Base-by-base conservation (phyloP, 37 sponge, comb jelly and placozoan genomes). In the Bolinopsis microptera region DNA sequence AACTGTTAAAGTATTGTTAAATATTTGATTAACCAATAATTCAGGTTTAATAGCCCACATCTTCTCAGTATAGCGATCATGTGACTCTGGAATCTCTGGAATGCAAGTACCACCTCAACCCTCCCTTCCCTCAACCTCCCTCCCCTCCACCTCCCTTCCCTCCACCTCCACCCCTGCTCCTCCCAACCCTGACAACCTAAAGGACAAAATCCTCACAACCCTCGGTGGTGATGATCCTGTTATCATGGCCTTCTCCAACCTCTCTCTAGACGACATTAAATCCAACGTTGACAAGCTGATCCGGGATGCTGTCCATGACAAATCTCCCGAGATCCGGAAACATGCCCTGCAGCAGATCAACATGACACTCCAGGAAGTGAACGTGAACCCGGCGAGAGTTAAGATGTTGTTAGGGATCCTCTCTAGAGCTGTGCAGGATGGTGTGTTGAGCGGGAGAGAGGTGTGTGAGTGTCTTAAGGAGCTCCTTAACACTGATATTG, bases 141-240 rank as follows among this genome's bases (percentile, higher is more conserved):
- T 38, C 27, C 1, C 34, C 41, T 38, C 26, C 27, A 21, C 90
- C 61, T 25, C 90, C 61, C 26, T 48, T 2, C n/a, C 90, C 40
- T 16, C 41, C 48, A 0, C 90, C 90, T 86, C 41, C 30, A 39
- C 41, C 61, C 38, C 90, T 9, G 80, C 90, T n/a, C 26, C 75
- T 30, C 41, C 90, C 13, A 86, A 41, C 31, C 90, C 90, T n/a
- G 90, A 86, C 61, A 38, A 86, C 25, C 90, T 86, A 1, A 86
- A 86, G 61, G 90, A 86, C 61, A 86, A 86, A 24, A 39, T 86
- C 61, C 90, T 86, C 0, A 41, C 35, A n/a, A 41, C 61, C 0
- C 90, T 86, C 2, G 90, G 90, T 33, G 90, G 61, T 0, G 90
- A 86, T 86, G 90, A 86, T 41, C 90, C 90, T 21, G 90, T 86